Conservation (phyloP, 2,888 invertebrate genomes). For the Sycophila texana region DNA sequence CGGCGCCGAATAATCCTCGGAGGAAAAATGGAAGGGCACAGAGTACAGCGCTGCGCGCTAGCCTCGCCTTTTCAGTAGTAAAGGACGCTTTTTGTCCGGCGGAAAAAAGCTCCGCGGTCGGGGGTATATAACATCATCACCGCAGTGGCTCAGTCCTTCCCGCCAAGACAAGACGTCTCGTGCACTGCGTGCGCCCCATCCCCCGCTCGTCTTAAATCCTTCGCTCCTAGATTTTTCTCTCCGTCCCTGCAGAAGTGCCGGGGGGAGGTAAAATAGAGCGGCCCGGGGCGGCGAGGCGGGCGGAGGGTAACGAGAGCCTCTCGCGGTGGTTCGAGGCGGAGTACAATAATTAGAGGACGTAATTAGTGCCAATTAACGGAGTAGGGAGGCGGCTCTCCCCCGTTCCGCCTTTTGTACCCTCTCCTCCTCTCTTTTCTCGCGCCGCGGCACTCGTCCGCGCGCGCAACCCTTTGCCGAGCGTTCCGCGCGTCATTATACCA, state of each 20-base stretch:
- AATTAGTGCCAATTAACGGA: constrained; percentile 70
- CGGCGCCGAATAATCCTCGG: no score
- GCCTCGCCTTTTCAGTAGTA: constrained; percentile 22
- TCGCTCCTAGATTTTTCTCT: constrained; percentile 5
- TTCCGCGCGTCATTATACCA: constrained; percentile 36
- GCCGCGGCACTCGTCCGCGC: background rate
- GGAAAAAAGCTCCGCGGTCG: background rate
- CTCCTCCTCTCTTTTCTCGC: constrained; percentile 48
- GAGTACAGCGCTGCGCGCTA: no score
- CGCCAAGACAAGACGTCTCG: no score
- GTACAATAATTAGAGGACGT: constrained; percentile 70
- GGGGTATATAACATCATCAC: no score
- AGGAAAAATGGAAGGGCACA: no score
- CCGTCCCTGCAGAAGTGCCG: constrained; percentile 18
- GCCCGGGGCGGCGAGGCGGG: background rate
- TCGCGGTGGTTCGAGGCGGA: constrained; percentile 55
- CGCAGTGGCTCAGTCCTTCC: no score
- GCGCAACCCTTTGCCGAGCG: constrained; percentile 37
- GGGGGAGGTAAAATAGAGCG: constrained; percentile 4
- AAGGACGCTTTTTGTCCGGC: constrained; percentile 22
- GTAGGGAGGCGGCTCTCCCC: constrained; percentile 60
- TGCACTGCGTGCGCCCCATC: background rate
- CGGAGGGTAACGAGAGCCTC: constrained; percentile 8
- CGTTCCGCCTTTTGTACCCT: constrained; percentile 27
- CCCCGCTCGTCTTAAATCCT: background rate